Percentiles rank a stretch among this genome's conserved stretches.
Evolutionary conservation across 2,113 vertebrate genomes (phyloP).

Genomic region (Ginglymostoma cirratum): DNA sequence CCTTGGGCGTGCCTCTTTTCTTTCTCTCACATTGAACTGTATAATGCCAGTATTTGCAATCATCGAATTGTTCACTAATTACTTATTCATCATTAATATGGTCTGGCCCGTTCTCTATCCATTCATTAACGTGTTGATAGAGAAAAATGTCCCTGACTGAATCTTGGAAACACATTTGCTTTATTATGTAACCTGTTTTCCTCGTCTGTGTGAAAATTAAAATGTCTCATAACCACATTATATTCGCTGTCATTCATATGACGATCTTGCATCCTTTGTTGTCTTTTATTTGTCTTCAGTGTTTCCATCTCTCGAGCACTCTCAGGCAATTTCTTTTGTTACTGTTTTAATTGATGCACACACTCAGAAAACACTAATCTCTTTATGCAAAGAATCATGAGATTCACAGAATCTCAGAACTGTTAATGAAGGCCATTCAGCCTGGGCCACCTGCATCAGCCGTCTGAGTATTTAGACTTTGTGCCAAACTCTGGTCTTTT

Average conservation of each 20-base stretch:
- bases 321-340: neutral
- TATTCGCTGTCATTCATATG: too few species aligned
- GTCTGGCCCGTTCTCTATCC: neutral
- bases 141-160: neutral
- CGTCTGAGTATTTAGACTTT: too few species aligned
- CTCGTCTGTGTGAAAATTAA: neutral
- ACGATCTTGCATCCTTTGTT: neutral
- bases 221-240: neutral
- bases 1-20: too few species aligned
- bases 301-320: neutral
- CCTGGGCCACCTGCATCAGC: too few species aligned
- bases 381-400: neutral
- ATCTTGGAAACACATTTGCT: neutral
- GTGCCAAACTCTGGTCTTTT: too few species aligned
- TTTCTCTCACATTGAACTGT: neutral
- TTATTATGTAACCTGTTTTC: neutral
- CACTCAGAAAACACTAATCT: neutral
- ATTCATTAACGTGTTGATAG: neutral
- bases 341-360: neutral
- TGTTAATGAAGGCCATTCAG: too few species aligned
- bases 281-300: neutral
- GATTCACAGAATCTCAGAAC: neutral
- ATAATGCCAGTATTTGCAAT: neutral
- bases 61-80: neutral
- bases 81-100: neutral